These are phyloP conservation scores for Pagetopsis macropterus DNA, from an alignment of 2,797 vertebrate genomes.

Conservation along the genomic window DNA sequence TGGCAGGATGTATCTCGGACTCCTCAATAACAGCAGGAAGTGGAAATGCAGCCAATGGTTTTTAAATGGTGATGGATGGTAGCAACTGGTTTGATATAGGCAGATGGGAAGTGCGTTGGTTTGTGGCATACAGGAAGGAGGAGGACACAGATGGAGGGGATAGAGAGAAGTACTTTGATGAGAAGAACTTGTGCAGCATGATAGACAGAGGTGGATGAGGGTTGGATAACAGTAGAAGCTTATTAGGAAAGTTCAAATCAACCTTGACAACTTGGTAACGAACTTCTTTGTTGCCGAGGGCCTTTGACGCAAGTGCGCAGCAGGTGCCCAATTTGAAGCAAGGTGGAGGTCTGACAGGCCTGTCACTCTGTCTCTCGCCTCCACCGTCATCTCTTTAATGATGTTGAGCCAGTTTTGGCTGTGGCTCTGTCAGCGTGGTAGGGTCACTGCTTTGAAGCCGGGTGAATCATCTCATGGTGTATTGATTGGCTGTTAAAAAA, in stretches of 20 bases:
- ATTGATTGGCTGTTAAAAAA: constrained; percentile 43
- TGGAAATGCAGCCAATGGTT: constrained; percentile 66
- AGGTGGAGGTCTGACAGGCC: constrained; percentile 51
- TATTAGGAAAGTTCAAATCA: constrained; percentile 53
- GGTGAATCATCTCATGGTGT: constrained; percentile 29
- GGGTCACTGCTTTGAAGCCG: constrained; percentile 42
- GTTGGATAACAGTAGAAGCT: constrained; percentile 35
- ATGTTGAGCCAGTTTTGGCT: constrained; percentile 37
- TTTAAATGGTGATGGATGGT: constrained; percentile 75
- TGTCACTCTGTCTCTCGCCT: constrained; percentile 20
- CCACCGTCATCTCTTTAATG: constrained; percentile 53
- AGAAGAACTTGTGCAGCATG: constrained; percentile 16
- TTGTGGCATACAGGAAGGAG: constrained; percentile 44
- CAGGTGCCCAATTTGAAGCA: constrained; percentile 56
- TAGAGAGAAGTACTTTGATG: constrained; percentile 14
- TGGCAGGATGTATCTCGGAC: constrained; percentile 69
- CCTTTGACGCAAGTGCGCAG: constrained; percentile 27
- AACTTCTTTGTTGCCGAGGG: constrained; percentile 37
- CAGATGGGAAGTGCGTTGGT: constrained; percentile 49
- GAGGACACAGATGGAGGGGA: constrained; percentile 40
- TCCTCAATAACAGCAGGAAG: constrained; percentile 72
- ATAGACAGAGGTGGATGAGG: constrained; percentile 33
- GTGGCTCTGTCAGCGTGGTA: constrained; percentile 27
- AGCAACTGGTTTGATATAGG: constrained; percentile 57
- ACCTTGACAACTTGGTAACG: constrained; percentile 50